Evolutionary conservation across 1,140 invertebrate genomes (phyloP).

Genomic region (Hycleus phaleratus): DNA sequence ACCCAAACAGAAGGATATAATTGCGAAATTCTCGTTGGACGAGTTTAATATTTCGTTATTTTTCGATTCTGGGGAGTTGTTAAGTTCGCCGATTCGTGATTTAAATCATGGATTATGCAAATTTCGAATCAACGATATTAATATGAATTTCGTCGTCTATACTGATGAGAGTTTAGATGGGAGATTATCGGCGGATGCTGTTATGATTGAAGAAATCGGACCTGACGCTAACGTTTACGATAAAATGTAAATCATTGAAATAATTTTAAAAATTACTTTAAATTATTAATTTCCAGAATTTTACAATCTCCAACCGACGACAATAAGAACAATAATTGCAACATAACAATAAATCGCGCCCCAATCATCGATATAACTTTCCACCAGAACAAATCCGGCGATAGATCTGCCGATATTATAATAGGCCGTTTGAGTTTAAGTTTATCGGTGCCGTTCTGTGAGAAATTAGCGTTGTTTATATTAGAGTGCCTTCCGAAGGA

Average conservation of each 20-base stretch:
- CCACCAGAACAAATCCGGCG: constrained; percentile 54
- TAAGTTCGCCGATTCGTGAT: constrained; percentile 68
- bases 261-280: background rate
- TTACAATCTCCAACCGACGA: constrained; percentile 59
- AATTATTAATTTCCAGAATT: constrained; percentile 45
- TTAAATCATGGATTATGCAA: constrained; percentile 63
- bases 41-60: constrained; percentile 60
- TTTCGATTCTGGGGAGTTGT: constrained; percentile 63
- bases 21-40: constrained; percentile 55
- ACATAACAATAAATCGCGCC: constrained; percentile 56
- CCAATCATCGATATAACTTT: constrained; percentile 60
- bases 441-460: constrained; percentile 62
- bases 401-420: constrained; percentile 56
- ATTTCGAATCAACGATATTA: constrained; percentile 63
- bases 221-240: constrained; percentile 45
- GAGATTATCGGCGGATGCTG: constrained; percentile 61
- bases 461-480: constrained; percentile 59
- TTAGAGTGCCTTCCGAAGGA: constrained; percentile 56
- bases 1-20: constrained; percentile 52
- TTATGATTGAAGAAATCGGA: constrained; percentile 64
- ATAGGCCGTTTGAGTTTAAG: constrained; percentile 67
- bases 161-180: constrained; percentile 64
- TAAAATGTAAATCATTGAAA: constrained; percentile 26
- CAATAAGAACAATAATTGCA: constrained; percentile 48
- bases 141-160: constrained; percentile 53